Conservation (phyloP, 1,140 invertebrate species). For the Paralvinella palmiformis region DNA sequence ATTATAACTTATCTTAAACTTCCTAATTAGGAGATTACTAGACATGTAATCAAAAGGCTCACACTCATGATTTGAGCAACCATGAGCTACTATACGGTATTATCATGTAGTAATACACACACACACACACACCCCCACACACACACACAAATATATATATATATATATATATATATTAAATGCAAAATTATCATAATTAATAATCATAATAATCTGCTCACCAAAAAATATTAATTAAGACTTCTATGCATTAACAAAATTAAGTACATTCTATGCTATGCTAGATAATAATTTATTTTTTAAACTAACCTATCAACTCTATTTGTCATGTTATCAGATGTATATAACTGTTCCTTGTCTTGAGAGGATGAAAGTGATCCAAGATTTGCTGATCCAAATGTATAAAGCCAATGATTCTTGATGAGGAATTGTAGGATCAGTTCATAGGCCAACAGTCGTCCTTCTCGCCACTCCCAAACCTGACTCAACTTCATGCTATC, state of each 20-base stretch:
- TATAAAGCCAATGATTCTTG: conserved; percentile 42
- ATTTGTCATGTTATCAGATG: no score
- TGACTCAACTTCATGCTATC: no score
- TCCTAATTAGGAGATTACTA: no score
- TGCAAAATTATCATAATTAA: not conserved
- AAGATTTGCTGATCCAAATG: conserved; percentile 32
- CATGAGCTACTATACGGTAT: not conserved
- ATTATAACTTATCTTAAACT: no score
- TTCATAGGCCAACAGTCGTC: conserved; percentile 40
- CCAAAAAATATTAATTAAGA: no score
- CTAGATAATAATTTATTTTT: no score
- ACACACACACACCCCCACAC: not conserved
- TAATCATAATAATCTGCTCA: not conserved
- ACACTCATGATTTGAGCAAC: no score
- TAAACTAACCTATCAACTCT: no score
- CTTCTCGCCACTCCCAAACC: conserved; percentile 41
- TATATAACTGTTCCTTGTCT: no score
- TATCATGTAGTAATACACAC: not conserved
- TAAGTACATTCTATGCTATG: no score
- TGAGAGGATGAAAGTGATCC: not conserved
- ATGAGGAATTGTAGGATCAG: conserved; percentile 37
- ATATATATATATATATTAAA: not conserved
- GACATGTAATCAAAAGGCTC: no score
- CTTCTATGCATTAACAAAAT: no score
- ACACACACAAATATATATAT: not conserved